Evolutionary conservation across 2,797 vertebrate species (phyloP), one percentile per base, ranked within the genome.

Genomic region (Graptemys geographica): DNA sequence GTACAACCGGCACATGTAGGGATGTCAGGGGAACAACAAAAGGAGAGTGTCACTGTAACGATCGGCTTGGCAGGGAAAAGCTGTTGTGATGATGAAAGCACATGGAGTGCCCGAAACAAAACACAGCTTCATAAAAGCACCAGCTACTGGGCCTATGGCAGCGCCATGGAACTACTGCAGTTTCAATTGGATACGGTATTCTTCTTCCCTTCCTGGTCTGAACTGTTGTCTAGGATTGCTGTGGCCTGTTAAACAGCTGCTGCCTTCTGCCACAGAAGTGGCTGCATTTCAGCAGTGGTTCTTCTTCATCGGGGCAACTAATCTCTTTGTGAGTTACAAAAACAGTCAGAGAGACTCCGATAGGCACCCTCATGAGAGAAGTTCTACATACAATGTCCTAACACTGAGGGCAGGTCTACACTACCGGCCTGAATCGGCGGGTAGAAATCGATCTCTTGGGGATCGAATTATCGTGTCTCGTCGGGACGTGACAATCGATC

Each of bases 1-100:
- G 53, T 5, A 7, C 74, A 83, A 90, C 16, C 83, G 55, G 84
- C 0, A 49, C 47, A 47, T 2, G 31, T 0, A 0, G 0, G 4
- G 84, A 41, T 3, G 31, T 13, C 65, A 55, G 2, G 56, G 41
- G 76, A 79, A 33, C 9, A 27, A 92, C 92, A 82, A 84, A 90
- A 92, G 86, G 55, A 56, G 11, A 47, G 19, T 53, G 92, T 80
- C 89, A 53, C 59, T 7, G 25, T 52, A 53, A 88, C 57, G 87
- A 86, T 1, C 3, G 80, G 25, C 87, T 37, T 82, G 87, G 81
- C 31, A 21, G 65, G n/a, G 44, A 49, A 83, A 81, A 87, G 56
- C 57, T 90, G 95, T 81, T 65, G 51, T 1, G 23, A 11, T n/a
- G 4, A 44, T 25, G 84, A 83, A 81, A 80, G 69, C 37, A 76